Base-by-base conservation (phyloP, 2,113 vertebrate genomes). In the Coreoperca whiteheadi region DNA sequence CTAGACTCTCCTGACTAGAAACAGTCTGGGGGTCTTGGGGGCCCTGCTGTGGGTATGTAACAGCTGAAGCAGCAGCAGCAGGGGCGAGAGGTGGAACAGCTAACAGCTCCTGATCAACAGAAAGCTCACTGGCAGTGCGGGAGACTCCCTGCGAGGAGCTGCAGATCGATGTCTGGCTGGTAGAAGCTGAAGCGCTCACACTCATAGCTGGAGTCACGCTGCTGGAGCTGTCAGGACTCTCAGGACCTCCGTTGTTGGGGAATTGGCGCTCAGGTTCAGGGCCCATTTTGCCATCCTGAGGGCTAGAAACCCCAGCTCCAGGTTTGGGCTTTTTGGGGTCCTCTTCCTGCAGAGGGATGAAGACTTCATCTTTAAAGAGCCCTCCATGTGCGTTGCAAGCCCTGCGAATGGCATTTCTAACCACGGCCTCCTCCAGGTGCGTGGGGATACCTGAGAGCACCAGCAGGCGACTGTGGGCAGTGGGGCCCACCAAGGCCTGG, bases 361-460 rank as follows among this genome's bases (percentile, higher is more conserved):
- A 99, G 89, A 99, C 96, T 91, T 99, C 98, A 0, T 99, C 98
- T 83, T 96, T 98, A 93, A 99, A 99, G 85, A 99, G 97, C 0
- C 98, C 98, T 0, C 98, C 98, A 0, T 99, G 98, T 0, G 97
- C 98, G 0, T 97, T 99, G 91, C 98, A 99, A 1, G 98, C 98
- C 71, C 97, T 96, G 32, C 98, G 96, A 90, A 99, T 98, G 3
- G 98, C 98, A 0, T 94, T 97, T 34, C 98, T 93, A 60, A 99
- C 98, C 0, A 96, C 94, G 0, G 92, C 79, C 93, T 99, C 98
- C 79, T 99, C 98, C 87, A 99, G 91, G 94, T 99, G 98, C 0
- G 97, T 98, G 15, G 98, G 98, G 83, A 99, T 98, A 16, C 98
- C 98, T 0, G 97, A 99, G 89, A 99, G 98, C 70, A 99, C 98